These are phyloP conservation scores for Acrocephalus arundinaceus DNA, from an alignment of 2,113 vertebrate genomes.

Conservation along the genomic window DNA sequence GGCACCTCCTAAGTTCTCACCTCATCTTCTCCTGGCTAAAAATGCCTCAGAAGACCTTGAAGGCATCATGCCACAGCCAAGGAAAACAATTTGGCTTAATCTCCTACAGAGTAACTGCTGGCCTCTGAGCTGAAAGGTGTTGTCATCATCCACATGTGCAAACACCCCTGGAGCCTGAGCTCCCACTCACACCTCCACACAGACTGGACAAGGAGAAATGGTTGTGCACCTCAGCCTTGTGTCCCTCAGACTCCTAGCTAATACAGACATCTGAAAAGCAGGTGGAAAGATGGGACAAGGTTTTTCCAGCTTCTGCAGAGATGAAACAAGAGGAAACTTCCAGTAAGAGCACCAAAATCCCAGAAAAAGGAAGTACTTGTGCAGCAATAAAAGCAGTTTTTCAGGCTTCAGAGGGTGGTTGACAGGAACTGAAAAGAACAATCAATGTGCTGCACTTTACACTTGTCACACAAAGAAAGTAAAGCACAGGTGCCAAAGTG, in stretches of 20 bases:
- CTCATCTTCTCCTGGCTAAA: background rate
- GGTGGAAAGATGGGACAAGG: background rate
- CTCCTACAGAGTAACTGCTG: background rate
- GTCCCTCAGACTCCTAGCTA: background rate
- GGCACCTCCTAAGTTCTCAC: background rate
- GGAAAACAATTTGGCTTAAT: background rate
- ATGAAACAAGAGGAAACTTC: background rate
- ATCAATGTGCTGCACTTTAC: background rate
- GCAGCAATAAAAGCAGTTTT: background rate
- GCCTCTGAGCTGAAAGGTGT: background rate
- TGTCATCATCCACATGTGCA: fast-evolving
- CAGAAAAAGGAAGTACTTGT: background rate
- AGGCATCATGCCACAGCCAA: background rate
- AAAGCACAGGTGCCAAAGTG: background rate
- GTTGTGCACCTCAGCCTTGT: background rate
- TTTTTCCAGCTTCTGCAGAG: background rate
- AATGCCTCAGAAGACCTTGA: background rate
- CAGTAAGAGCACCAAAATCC: background rate
- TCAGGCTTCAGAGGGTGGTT: background rate
- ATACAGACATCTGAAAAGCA: background rate
- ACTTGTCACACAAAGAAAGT: background rate
- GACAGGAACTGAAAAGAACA: background rate
- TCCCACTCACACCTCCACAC: background rate
- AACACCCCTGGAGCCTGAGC: background rate
- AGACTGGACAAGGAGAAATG: background rate